phyloP scores from a whole-genome alignment of 64 coral and sea anemone genomes.

The Pachyseris speciosa region DNA sequence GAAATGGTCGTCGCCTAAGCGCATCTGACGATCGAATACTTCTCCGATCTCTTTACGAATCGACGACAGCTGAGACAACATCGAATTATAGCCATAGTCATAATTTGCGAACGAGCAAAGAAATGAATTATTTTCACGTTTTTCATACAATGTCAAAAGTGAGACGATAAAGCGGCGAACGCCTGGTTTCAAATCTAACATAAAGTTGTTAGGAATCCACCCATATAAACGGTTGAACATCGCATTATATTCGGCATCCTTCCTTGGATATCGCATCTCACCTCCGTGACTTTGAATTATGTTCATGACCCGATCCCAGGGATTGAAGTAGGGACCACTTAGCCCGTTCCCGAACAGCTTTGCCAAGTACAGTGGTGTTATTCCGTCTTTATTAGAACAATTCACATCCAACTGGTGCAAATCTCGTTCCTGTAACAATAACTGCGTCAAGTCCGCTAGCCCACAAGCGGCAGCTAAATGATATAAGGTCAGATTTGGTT shows the following conservation, averaged over 20 bases:
- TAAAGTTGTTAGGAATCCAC: background rate
- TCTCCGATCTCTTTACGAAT: no score
- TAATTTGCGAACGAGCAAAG: background rate
- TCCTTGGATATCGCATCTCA: background rate
- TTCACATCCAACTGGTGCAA: background rate
- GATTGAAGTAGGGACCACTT: background rate
- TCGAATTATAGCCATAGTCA: background rate
- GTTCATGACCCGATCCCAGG: background rate
- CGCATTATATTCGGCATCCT: background rate
- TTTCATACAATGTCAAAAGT: background rate
- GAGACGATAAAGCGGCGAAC: background rate
- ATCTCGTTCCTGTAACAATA: background rate
- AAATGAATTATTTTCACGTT: background rate
- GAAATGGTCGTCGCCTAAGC: background rate
- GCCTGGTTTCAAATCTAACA: background rate
- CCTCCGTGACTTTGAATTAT: background rate
- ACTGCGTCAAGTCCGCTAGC: background rate
- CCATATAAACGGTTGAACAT: background rate
- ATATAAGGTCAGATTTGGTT: conserved; percentile 18
- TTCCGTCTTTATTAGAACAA: conserved; percentile 24
- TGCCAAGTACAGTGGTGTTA: conserved; percentile 44
- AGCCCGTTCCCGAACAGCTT: background rate
- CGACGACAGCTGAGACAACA: background rate
- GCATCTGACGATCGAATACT: background rate
- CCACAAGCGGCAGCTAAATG: conserved; percentile 38